Percentiles rank a stretch among this genome's conserved stretches.
Evolutionary conservation across 2,888 invertebrate species (phyloP).

Genomic region (Adelognathus sp.): DNA sequence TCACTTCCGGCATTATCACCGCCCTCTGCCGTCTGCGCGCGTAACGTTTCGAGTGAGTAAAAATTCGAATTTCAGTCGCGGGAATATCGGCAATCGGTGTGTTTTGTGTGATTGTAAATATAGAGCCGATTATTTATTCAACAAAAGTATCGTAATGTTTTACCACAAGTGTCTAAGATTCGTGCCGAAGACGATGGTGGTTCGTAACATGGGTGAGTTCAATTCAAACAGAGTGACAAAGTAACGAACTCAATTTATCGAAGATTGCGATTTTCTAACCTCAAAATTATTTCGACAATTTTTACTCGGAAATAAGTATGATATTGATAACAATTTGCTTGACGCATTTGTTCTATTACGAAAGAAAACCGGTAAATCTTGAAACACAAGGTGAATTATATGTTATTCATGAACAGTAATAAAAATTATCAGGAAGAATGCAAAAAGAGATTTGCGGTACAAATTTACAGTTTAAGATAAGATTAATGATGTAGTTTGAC

Average conservation of each 20-base stretch:
- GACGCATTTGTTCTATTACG: no score
- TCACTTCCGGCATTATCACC: background rate
- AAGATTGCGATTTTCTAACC: constrained; percentile 38
- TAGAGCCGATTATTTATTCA: no score
- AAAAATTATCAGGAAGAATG: no score
- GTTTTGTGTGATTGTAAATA: background rate
- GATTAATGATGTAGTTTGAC: no score
- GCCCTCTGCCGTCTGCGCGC: background rate
- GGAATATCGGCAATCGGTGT: background rate
- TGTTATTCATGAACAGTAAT: no score
- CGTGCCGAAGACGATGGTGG: constrained; percentile 35
- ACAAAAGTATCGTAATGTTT: constrained; percentile 41
- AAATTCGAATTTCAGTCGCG: constrained; percentile 23
- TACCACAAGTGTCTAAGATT: constrained; percentile 37
- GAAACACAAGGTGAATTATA: no score
- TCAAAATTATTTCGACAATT: constrained; percentile 20
- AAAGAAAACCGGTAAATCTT: no score
- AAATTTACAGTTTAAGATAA: no score
- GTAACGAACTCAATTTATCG: background rate
- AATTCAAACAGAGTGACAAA: background rate
- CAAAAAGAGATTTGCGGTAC: no score
- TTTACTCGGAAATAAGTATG: background rate
- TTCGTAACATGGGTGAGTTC: constrained; percentile 51
- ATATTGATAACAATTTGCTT: no score
- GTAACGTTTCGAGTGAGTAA: background rate